Conservation (phyloP, 2,888 invertebrate species). For the Clivina fossor region DNA sequence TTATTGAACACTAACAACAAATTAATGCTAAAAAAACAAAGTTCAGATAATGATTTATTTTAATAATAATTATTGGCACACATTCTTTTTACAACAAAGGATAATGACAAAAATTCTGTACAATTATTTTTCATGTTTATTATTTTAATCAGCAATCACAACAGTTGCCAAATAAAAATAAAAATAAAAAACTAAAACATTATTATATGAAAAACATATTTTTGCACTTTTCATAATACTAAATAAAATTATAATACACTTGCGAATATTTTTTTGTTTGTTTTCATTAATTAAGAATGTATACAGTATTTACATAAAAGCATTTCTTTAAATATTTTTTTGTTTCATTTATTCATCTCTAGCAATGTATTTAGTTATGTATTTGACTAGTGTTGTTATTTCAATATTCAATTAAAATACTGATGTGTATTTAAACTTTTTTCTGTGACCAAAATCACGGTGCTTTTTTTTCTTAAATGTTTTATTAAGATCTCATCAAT, state of each 20-base stretch:
- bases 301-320: constrained; percentile 40
- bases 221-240: constrained; percentile 35
- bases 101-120: constrained; percentile 51
- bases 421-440: constrained; percentile 50
- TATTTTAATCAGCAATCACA: constrained; percentile 32
- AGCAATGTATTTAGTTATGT: constrained; percentile 35
- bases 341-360: no score
- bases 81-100: constrained; percentile 52
- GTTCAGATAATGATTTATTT: constrained; percentile 47
- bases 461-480: constrained; percentile 22
- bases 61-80: constrained; percentile 55
- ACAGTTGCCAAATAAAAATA: constrained; percentile 31
- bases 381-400: constrained; percentile 40
- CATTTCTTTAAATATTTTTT: no score
- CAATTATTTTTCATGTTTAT: constrained; percentile 48
- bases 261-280: constrained; percentile 37
- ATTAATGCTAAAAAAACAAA: no score
- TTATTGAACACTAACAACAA: no score
- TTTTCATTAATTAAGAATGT: constrained; percentile 41
- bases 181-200: no score
- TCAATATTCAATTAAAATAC: constrained; percentile 46
- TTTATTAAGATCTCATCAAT: constrained; percentile 36
- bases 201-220: constrained; percentile 32
- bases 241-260: constrained; percentile 38
- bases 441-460: constrained; percentile 28